These are phyloP conservation scores for Grallaria varia DNA, from an alignment of 2,113 vertebrate species.

Conservation along the genomic window DNA sequence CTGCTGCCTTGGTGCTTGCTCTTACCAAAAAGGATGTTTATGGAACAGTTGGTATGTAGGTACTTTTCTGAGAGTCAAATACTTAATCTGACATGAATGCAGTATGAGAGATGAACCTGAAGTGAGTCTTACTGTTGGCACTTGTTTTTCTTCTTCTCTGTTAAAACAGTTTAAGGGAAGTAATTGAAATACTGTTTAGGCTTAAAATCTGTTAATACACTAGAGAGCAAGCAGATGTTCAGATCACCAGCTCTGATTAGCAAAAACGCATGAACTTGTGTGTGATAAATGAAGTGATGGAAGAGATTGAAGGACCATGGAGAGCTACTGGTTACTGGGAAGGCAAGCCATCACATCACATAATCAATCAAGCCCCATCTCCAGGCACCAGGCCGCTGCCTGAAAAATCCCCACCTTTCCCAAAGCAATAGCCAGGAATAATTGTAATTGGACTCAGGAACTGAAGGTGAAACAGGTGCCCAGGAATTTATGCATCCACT, in stretches of 20 bases:
- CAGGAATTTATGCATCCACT: neutral
- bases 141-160: neutral
- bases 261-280: neutral
- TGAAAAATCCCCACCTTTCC: neutral
- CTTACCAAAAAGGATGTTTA: neutral
- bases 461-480: neutral
- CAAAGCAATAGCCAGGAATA: neutral
- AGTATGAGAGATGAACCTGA: neutral
- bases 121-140: neutral
- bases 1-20: neutral
- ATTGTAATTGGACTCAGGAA: neutral
- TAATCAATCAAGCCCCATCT: fast-evolving
- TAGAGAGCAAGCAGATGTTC: neutral
- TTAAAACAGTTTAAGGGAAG: neutral
- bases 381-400: neutral
- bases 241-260: neutral
- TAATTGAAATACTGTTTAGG: neutral
- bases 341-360: neutral
- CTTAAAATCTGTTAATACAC: neutral
- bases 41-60: neutral
- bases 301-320: conserved; percentile 34
- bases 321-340: neutral
- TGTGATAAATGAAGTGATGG: neutral
- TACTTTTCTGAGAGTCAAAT: neutral
- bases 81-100: neutral